phyloP scores from a whole-genome alignment of 2,888 invertebrate genomes.

The Pelosia muscerda region DNA sequence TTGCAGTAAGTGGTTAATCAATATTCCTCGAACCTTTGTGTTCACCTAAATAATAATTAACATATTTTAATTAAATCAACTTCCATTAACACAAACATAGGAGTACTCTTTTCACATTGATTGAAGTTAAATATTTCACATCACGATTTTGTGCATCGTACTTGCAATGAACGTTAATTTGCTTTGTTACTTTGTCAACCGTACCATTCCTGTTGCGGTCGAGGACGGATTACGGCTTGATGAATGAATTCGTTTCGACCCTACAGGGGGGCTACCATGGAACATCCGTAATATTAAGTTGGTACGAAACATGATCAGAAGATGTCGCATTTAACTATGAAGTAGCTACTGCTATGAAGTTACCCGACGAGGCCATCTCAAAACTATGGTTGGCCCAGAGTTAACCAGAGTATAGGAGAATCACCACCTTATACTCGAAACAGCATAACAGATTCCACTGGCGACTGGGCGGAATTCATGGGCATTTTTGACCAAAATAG shows the following conservation, averaged over 20 bases:
- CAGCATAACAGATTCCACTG: no score
- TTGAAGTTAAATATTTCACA: conserved; percentile 8
- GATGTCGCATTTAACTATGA: no score
- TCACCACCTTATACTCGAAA: no score
- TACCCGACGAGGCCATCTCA: no score
- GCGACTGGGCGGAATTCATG: no score
- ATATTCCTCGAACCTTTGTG: not conserved
- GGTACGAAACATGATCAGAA: no score
- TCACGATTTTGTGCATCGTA: conserved; percentile 18
- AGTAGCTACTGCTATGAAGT: no score
- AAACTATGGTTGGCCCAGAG: no score
- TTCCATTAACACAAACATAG: not conserved
- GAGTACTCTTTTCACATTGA: not conserved
- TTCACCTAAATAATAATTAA: not conserved
- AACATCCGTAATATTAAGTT: no score
- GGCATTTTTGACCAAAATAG: no score
- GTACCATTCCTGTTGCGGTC: conserved; percentile 49
- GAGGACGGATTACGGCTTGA: conserved; percentile 59
- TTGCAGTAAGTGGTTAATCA: not conserved
- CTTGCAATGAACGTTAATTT: conserved; percentile 40
- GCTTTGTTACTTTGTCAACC: conserved; percentile 47
- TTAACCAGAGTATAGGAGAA: no score
- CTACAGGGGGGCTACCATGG: conserved; percentile 25
- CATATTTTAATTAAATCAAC: not conserved
- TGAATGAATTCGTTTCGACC: conserved; percentile 56